Base-by-base conservation (phyloP, 2,797 vertebrate species). In the Sebastes taczanowskii region DNA sequence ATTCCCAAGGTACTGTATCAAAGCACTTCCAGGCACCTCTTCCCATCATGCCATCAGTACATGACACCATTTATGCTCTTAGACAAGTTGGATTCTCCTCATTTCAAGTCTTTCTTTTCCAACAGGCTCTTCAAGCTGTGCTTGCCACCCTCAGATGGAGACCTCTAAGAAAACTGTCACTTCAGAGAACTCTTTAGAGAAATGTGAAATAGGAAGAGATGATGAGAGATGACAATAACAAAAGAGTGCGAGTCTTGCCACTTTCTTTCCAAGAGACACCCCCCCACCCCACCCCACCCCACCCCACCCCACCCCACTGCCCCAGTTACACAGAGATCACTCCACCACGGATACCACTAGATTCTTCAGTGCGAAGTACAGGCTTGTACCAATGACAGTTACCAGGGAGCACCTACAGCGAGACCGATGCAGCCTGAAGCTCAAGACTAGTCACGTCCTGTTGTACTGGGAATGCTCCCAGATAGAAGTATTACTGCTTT, bases 81-180 rank as follows among this genome's bases (percentile, higher is more conserved):
- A 42, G 46, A 78, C 11, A 1, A 13, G n/a, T 11, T 6, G 4
- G 38, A 65, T 58, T 71, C 23, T 23, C 42, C n/a, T 84, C 62
- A 84, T 68, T 11, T 63, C 2, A 53, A 56, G 5, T 56, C 23
- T 77, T 30, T 84, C 52, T 88, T 73, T 86, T 69, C 53, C 77
- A 62, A 73, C 88, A 99, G 98, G 82, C 96, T 99, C 82, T 99
- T 98, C 87, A 97, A 96, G 93, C 95, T 99, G 84, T 99, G 98
- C 94, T 96, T 98, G 91, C 98, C 98, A 0, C 98, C 98, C 0
- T 93, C 97, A 62, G 98, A 99, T 7, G 98, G 98, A 74, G 98
- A 99, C 69, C 95, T 98, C 53, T 99, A 91, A 93, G 91, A 83
- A 78, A 78, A 65, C 5, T 2, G 2, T 69, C 64, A 38, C 77